A percentile compares a stretch with the other conserved stretches of the same genome.
These are phyloP conservation scores for Tholera decimalis DNA, from an alignment of 2,888 invertebrate genomes.

Conservation along the genomic window DNA sequence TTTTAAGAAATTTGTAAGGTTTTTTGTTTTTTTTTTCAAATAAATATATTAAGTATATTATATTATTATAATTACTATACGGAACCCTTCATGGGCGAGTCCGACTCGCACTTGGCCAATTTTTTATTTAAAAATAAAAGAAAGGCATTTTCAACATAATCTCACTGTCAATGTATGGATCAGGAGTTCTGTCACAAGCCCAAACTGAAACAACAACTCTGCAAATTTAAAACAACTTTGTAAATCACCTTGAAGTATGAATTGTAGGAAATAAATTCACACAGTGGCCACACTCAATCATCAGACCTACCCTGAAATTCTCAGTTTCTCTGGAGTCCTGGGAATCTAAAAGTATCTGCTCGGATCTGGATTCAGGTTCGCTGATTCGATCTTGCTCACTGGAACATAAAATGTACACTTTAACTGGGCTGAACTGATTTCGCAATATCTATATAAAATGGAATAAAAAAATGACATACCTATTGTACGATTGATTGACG, in stretches of 20 bases:
- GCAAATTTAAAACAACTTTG: no score
- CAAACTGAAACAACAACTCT: no score
- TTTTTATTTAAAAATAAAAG: no score
- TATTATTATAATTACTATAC: no score
- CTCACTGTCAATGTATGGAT: no score
- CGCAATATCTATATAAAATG: not conserved
- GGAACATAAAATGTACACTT: constrained; percentile 57
- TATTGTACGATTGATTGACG: constrained; percentile 86
- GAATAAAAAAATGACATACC: constrained; percentile 71
- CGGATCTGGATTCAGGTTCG: constrained; percentile 85
- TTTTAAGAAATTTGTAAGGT: no score
- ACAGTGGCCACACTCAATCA: not conserved
- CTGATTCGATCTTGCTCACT: constrained; percentile 83
- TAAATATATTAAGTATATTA: no score
- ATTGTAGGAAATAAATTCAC: not conserved
- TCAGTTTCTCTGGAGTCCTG: constrained; percentile 85
- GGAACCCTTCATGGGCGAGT: no score
- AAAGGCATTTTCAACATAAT: no score
- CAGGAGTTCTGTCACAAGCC: no score
- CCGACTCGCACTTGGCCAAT: no score
- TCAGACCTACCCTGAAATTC: constrained; percentile 80
- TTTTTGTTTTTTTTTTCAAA: no score
- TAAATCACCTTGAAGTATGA: not conserved
- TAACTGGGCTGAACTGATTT: not conserved
- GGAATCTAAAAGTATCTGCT: constrained; percentile 83